Conservation (phyloP, 2,888 invertebrate species). For the Drosophila villosipedis region DNA sequence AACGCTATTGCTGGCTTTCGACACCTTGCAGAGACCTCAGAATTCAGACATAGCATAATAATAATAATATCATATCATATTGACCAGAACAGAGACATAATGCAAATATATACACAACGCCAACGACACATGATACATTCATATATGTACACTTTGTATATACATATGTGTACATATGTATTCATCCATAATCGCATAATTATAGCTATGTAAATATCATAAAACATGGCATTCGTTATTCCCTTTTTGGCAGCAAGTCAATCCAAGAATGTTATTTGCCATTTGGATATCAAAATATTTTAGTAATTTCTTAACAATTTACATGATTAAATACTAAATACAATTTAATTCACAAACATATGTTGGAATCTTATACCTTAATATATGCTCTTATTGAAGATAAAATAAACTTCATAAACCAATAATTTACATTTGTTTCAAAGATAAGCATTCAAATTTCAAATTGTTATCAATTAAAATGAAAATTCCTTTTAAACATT, state of each 20-base stretch:
- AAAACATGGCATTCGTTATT: constrained; percentile 27
- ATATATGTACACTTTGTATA: constrained; percentile 22
- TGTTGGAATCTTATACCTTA: neutral
- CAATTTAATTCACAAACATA: neutral
- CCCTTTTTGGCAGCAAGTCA: constrained; percentile 19
- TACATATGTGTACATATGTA: constrained; percentile 17
- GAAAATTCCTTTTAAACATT: neutral
- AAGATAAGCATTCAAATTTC: neutral
- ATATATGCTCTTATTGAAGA: neutral
- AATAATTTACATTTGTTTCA: neutral
- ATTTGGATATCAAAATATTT: neutral
- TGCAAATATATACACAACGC: constrained; percentile 41
- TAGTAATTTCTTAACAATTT: neutral
- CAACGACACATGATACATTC: constrained; percentile 55
- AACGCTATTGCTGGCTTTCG: constrained; percentile 59
- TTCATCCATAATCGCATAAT: constrained; percentile 37
- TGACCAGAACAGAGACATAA: constrained; percentile 65
- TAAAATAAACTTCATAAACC: neutral
- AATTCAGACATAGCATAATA: constrained; percentile 54
- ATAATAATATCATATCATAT: constrained; percentile 52
- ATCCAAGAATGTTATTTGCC: constrained; percentile 6
- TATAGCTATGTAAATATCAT: constrained; percentile 46
- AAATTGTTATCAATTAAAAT: neutral
- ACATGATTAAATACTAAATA: neutral
- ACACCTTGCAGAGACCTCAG: constrained; percentile 57